phyloP scores from a whole-genome alignment of 2,113 vertebrate species.

The Apodemus sylvaticus region DNA sequence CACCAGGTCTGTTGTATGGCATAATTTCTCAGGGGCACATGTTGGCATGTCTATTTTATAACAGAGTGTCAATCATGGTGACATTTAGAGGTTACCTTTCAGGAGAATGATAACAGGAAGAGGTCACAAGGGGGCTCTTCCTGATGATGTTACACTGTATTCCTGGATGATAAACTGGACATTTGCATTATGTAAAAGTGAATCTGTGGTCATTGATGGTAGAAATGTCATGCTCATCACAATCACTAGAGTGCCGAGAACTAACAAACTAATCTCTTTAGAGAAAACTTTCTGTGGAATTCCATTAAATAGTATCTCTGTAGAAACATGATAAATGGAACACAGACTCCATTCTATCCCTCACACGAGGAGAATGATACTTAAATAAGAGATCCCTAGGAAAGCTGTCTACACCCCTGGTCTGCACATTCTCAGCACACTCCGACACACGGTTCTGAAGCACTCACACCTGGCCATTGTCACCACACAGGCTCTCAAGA shows the following conservation, averaged over 20 bases:
- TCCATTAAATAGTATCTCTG: conserved; percentile 11
- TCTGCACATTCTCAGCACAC: not conserved
- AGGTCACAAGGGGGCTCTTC: conserved; percentile 6
- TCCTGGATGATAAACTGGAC: not conserved
- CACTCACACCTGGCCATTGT: not conserved
- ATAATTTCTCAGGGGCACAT: too few relatives aligned
- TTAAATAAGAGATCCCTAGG: not conserved
- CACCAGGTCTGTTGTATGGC: too few relatives aligned
- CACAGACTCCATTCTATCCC: not conserved
- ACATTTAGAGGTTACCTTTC: not conserved
- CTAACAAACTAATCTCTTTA: not conserved
- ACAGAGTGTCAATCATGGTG: not conserved
- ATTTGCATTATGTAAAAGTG: not conserved
- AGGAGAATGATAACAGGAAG: not conserved
- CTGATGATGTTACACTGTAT: not conserved
- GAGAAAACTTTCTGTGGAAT: not conserved
- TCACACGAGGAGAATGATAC: not conserved
- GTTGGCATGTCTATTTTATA: too few relatives aligned
- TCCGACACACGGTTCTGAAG: not conserved
- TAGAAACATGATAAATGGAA: not conserved
- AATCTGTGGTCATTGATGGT: not conserved
- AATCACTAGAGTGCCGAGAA: not conserved
- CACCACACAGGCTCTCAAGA: not conserved
- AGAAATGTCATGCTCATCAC: not conserved
- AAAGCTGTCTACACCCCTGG: not conserved